These are phyloP conservation scores for Drosophila orosa DNA, from an alignment of 1,140 invertebrate species.

Conservation along the genomic window DNA sequence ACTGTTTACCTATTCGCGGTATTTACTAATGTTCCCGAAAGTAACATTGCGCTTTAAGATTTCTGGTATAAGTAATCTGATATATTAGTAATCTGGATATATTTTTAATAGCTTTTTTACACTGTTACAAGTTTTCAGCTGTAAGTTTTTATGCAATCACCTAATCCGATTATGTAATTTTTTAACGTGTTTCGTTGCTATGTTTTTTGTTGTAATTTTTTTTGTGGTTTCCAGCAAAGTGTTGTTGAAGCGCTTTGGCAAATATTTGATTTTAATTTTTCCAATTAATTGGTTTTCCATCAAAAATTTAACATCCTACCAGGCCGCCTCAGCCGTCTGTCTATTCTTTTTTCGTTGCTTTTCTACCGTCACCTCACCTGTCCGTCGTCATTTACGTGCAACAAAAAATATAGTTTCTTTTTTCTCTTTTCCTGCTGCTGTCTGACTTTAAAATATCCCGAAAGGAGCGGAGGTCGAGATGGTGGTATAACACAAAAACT, in stretches of 20 bases:
- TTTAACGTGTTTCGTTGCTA: neutral
- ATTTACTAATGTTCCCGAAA: neutral
- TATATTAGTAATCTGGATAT: neutral
- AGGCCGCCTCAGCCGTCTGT: conserved; percentile 9
- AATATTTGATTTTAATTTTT: conserved; percentile 82
- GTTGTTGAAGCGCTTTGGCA: conserved; percentile 79
- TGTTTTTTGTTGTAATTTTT: conserved; percentile 18
- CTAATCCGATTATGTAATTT: neutral
- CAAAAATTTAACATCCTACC: conserved; percentile 65
- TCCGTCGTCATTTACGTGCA: conserved; percentile 28
- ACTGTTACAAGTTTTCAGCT: neutral
- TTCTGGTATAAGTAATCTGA: neutral
- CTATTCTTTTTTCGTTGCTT: neutral
- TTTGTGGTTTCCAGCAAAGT: conserved; percentile 41
- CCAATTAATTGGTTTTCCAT: conserved; percentile 81
- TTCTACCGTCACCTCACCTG: conserved; percentile 13
- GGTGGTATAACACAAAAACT: conserved; percentile 58
- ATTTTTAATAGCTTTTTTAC: no score
- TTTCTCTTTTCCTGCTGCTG: conserved; percentile 25
- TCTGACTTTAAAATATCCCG: conserved; percentile 40
- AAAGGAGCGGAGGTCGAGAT: conserved; percentile 14
- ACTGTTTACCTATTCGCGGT: neutral
- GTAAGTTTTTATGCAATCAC: neutral
- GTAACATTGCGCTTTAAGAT: neutral
- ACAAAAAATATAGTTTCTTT: conserved; percentile 13